phyloP scores from a whole-genome alignment of 2,888 invertebrate genomes.

The Plemyria rubiginata region DNA sequence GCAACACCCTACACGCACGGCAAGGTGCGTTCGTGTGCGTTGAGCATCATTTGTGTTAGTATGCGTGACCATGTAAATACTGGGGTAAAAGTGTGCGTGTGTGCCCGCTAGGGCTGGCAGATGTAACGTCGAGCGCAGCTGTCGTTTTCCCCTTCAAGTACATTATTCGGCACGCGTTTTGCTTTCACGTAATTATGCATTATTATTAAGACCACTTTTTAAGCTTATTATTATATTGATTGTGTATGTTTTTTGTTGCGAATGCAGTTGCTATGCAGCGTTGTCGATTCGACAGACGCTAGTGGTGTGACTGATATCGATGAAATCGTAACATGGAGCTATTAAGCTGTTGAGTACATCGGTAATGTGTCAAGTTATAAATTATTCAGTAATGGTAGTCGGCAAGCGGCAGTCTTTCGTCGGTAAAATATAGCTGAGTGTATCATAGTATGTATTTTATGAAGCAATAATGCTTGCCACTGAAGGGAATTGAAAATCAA shows the following conservation, averaged over 20 bases:
- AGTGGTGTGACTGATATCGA: conserved; percentile 31
- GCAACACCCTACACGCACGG: conserved; percentile 65
- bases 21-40: conserved; percentile 40
- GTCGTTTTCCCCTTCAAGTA: conserved; percentile 65
- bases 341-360: conserved; percentile 26
- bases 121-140: conserved; percentile 76
- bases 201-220: conserved; percentile 73
- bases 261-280: conserved; percentile 67
- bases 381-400: conserved; percentile 29
- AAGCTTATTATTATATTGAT: conserved; percentile 64
- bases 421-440: conserved; percentile 20
- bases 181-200: conserved; percentile 80
- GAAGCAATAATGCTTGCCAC: conserved; percentile 15
- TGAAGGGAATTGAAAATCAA: conserved; percentile 26
- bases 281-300: conserved; percentile 18
- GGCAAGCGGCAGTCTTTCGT: conserved; percentile 24
- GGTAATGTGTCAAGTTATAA: conserved; percentile 30
- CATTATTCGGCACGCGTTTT: conserved; percentile 76
- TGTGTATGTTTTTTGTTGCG: conserved; percentile 62
- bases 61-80: conserved; percentile 30
- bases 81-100: conserved; percentile 43
- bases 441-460: conserved; percentile 22
- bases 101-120: conserved; percentile 71
- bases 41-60: conserved; percentile 25
- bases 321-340: conserved; percentile 20